Base-by-base conservation (phyloP, 92 coral and sea anemone species). In the Pocillopora meandrina region DNA sequence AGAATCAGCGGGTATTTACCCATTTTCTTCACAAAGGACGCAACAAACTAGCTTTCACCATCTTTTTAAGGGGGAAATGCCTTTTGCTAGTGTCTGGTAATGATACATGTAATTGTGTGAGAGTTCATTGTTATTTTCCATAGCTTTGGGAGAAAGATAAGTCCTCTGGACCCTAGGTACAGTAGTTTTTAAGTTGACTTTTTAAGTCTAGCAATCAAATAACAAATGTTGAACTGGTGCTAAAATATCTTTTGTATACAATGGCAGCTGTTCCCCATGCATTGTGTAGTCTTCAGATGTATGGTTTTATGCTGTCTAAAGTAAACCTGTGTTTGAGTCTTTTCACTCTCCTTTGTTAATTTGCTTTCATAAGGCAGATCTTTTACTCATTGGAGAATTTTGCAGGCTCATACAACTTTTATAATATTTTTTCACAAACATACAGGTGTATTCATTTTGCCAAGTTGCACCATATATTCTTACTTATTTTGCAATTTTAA, bases 221-320 rank as follows among this genome's bases (percentile, higher is more conserved):
- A 42, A 42, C 52, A 3, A 42, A 42, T 42, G 8, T 42, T 63
- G 31, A 63, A 17, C 67, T 5, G 21, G 55, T 11, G 21, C 21
- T 18, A 33, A 12, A 20, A 20, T 36, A 70, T n/a, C 74, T 20
- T 8, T 31, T 8, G 9, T 17, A 17, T 5, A 14, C 12, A 23
- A 56, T 82, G 95, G 83, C 97, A 91, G 95, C 95, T 78, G 97
- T 93, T 93, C 97, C 97, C 97, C 95, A 90, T 93, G 91, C 87
- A 68, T 81, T 81, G 72, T 56, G 20, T 35, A 90, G 93, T 72
- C 8, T 74, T 80, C 82, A 87, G 92, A 75, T 94, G 98, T 86
- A 84, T 96, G 98, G 98, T 96, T 92, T 95, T 94, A 83, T 88
- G 97, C 90, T 96, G 98, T 91, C 95, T 85, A 90, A 85, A 96